Base-by-base conservation (phyloP, 2,113 vertebrate species). In the Phylloscopus trochilus region DNA sequence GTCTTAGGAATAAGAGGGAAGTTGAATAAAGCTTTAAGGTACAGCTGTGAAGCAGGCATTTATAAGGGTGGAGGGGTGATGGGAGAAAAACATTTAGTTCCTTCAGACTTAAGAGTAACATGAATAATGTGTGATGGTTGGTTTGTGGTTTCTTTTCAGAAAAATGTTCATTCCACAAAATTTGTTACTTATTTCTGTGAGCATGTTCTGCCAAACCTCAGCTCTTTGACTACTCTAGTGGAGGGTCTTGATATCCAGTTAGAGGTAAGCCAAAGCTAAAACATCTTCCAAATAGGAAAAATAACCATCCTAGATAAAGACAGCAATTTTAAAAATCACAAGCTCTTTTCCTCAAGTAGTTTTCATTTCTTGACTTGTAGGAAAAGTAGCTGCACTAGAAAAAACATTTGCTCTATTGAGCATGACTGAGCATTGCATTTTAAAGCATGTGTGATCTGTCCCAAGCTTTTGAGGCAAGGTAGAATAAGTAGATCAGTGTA, bases 161-260 rank as follows among this genome's bases (percentile, higher is more conserved):
- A 99, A 99, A 99, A 99, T 86, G 99, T 99, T 78, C 99, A 99
- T 98, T 99, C 99, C 92, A 99, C 99, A 30, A 98, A 98, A 74
- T 99, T 99, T 95, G 98, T 99, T 64, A 99, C 99, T 46, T 99
- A 99, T 41, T 99, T 99, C 97, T 99, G 99, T 95, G 99, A 99
- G 95, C 98, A 99, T 6, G 99, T 99, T 89, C 98, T 99, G 82
- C 99, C 99, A 62, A 99, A 99, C 95, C 98, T 99, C 89, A 98
- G 98, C 96, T 96, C 98, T 70, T 96, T 99, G 95, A 99, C 99
- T 60, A 99, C 98, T 53, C 99, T 99, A 21, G 99, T 99, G 76
- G 99, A 99, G 46, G 99, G 99, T 87, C 98, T 99, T 41, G 99
- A 99, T 98, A 99, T 99, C 95, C 99, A 99, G 95, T 96, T 99